Evolutionary conservation across 2,113 vertebrate genomes (phyloP).

Genomic region (Dromaius novaehollandiae): DNA sequence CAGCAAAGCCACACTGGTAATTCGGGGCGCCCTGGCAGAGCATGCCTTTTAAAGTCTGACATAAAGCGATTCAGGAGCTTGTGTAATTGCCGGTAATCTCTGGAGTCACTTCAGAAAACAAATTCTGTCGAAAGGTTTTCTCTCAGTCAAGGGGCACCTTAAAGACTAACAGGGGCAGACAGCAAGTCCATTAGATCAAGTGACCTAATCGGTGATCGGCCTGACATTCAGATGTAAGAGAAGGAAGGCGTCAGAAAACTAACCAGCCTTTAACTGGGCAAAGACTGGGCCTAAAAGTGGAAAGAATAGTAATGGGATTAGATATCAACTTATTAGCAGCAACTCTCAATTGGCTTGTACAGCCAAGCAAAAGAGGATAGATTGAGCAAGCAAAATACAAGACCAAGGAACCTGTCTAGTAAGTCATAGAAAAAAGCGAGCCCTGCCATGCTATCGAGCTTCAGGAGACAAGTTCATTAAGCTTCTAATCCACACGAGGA

Average conservation of each 20-base stretch:
- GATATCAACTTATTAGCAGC: neutral
- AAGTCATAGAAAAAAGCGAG: neutral
- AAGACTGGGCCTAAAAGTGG: neutral
- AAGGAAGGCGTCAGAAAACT: slow-evolving; percentile 25
- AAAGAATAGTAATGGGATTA: neutral
- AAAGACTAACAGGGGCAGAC: slow-evolving; percentile 48
- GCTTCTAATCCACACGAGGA: neutral
- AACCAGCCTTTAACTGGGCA: neutral
- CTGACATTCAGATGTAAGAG: neutral
- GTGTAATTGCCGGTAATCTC: slow-evolving; percentile 47
- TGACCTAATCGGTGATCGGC: neutral
- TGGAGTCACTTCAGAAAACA: slow-evolving; percentile 50
- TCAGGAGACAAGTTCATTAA: neutral
- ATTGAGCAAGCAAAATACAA: neutral
- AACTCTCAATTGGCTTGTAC: neutral
- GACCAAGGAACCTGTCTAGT: neutral
- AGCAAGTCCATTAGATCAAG: slow-evolving; percentile 36
- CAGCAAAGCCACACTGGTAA: slow-evolving; percentile 22
- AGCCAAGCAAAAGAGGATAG: neutral
- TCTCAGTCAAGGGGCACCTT: slow-evolving; percentile 8
- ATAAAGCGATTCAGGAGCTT: slow-evolving; percentile 30
- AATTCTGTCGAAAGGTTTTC: slow-evolving; percentile 26
- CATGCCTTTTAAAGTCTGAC: slow-evolving; percentile 27
- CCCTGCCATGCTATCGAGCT: neutral
- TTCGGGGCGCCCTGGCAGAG: neutral